Conservation (phyloP, 2,113 vertebrate genomes). For the Lepisosteus oculatus region DNA sequence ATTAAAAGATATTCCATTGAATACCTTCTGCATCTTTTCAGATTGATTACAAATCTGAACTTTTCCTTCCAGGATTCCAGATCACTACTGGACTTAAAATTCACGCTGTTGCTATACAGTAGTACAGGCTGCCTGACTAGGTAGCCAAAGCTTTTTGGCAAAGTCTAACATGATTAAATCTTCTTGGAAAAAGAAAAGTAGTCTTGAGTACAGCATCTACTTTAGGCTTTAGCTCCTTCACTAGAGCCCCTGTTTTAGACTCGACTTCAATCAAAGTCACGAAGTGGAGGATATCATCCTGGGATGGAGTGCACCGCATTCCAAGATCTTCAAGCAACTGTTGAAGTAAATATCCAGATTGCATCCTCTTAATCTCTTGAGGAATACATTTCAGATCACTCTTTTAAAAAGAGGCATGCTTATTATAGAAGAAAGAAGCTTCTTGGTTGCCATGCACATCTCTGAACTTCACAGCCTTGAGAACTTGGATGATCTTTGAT, state of each 20-base stretch:
- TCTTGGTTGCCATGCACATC: background rate
- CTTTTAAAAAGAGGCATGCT: background rate
- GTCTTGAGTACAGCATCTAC: conserved; percentile 18
- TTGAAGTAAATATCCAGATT: fast-evolving
- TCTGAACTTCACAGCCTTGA: conserved; percentile 34
- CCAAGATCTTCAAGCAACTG: conserved; percentile 17
- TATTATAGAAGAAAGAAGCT: conserved; percentile 38
- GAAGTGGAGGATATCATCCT: conserved; percentile 36
- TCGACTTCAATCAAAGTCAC: conserved; percentile 29
- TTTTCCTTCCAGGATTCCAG: conserved; percentile 2
- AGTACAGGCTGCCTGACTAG: conserved; percentile 33
- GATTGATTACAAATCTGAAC: conserved; percentile 40
- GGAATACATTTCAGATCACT: conserved; percentile 44
- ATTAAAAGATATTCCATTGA: conserved; percentile 10
- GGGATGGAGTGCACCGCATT: conserved; percentile 28
- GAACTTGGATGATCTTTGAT: background rate
- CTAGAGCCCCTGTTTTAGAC: background rate
- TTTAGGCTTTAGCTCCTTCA: background rate
- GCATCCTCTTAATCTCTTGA: background rate
- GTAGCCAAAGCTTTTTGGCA: conserved; percentile 20
- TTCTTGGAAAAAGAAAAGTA: background rate
- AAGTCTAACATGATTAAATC: background rate
- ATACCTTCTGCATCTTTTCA: conserved; percentile 24
- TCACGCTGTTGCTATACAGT: conserved; percentile 23
- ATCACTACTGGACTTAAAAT: background rate